Base-by-base conservation (phyloP, 2,888 invertebrate species). In the Protonemura montana region DNA sequence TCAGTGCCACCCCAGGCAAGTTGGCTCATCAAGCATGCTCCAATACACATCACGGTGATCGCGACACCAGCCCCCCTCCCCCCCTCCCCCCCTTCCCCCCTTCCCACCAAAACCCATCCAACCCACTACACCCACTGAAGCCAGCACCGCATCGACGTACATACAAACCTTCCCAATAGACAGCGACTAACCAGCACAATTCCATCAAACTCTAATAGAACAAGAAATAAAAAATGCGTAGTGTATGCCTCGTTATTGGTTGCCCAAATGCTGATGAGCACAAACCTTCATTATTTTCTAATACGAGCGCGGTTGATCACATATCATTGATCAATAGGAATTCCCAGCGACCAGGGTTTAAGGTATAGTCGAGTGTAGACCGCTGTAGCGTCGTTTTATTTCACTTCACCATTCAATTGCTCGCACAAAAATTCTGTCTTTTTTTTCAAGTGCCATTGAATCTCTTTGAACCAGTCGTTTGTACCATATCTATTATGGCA, bases 1-100 rank as follows among this genome's bases (percentile, higher is more conserved):
- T 78, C 10, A 26, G 78, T 78, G 78, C 7, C 26, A 13, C 59
- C 59, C 59, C 27, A 5, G 78, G 78, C 27, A 28, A 10, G 10
- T 27, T 78, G 78, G 16, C 78, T 78, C 78, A 78, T 78, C 78
- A 78, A 78, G 27, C 78, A 78, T 78, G 78, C 78, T 78, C 78
- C 78, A 78, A 78, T 78, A 78, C 26, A 78, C 27, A 26, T 78
- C 27, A 27, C 78, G 27, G n/a, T 78, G 27, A 78, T 78, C 78
- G 27, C 59, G 59, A 59, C 59, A 59, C 59, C 59, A 21, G 59
- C 59, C 59, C 59, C 59, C 59, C 59, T 1, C 59, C 59, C 59
- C 59, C 59, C 59, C 59, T 7, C 59, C 13, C 59, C 59, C 13
- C 21, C 59, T 13, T 16, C 59, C 59, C 13, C 59, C 59, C 7